These are phyloP conservation scores for Coracias cyanogaster DNA, from an alignment of 2,797 vertebrate species.

Conservation along the genomic window DNA sequence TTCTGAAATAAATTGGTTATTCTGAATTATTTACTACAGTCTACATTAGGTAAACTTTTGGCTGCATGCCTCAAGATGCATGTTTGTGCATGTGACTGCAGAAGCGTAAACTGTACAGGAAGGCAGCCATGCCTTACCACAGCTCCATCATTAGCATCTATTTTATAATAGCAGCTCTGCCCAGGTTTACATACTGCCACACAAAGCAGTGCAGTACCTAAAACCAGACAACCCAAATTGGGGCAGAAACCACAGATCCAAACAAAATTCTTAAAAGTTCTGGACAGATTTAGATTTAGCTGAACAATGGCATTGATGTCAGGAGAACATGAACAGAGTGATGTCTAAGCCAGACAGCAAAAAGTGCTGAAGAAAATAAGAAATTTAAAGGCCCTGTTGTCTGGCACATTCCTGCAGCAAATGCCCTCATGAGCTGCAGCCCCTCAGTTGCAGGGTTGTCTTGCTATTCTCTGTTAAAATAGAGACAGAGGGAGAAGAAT, in stretches of 20 bases:
- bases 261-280: not conserved
- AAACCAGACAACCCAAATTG: not conserved
- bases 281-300: not conserved
- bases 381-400: not conserved
- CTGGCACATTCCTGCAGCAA: not conserved
- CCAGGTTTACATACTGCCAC: not conserved
- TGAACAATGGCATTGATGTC: not conserved
- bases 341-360: not conserved
- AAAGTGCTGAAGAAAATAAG: not conserved
- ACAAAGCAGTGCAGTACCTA: not conserved
- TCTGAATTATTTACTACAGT: constrained; percentile 26
- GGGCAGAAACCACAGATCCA: not conserved
- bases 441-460: not conserved
- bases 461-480: not conserved
- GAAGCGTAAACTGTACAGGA: not conserved
- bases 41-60: not conserved
- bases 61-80: not conserved
- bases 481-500: not conserved
- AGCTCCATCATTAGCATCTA: not conserved
- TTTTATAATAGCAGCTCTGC: not conserved
- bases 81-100: not conserved
- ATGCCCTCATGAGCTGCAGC: not conserved
- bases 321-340: not conserved
- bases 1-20: not conserved
- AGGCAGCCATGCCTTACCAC: not conserved